Evolutionary conservation across 2,888 invertebrate species (phyloP).

Genomic region (Agapostemon virescens): DNA sequence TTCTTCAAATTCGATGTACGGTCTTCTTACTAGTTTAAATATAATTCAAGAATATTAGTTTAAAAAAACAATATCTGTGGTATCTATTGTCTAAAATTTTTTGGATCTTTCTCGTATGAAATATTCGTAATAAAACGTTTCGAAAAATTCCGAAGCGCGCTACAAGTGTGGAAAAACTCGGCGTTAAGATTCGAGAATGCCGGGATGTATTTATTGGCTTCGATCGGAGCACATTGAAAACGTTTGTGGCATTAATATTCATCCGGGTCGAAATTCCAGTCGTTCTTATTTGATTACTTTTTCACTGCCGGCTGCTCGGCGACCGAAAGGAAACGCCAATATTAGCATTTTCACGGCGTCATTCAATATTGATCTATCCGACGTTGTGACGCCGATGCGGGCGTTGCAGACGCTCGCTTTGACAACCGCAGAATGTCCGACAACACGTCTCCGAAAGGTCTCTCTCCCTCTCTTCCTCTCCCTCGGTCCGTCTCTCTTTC

Average conservation of each 20-base stretch:
- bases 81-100: too few species aligned
- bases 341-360: constrained; percentile 33
- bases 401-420: constrained; percentile 40
- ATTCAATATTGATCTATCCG: constrained; percentile 57
- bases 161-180: background rate
- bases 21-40: too few species aligned
- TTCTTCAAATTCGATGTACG: background rate
- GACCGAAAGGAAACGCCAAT: constrained; percentile 9
- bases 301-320: background rate
- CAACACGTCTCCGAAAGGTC: constrained; percentile 30
- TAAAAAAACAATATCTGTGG: too few species aligned
- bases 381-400: constrained; percentile 42
- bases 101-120: background rate
- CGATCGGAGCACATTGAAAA: background rate
- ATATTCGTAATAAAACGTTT: too few species aligned
- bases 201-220: background rate
- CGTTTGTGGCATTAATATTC: background rate
- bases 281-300: constrained; percentile 12
- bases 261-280: background rate
- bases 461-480: background rate
- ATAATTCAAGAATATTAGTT: too few species aligned
- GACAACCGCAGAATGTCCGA: constrained; percentile 35
- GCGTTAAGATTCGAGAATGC: background rate
- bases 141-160: too few species aligned
- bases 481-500: too few species aligned